Evolutionary conservation across 2,888 invertebrate species (phyloP).

Genomic region (Scaptomyza tumidula): DNA sequence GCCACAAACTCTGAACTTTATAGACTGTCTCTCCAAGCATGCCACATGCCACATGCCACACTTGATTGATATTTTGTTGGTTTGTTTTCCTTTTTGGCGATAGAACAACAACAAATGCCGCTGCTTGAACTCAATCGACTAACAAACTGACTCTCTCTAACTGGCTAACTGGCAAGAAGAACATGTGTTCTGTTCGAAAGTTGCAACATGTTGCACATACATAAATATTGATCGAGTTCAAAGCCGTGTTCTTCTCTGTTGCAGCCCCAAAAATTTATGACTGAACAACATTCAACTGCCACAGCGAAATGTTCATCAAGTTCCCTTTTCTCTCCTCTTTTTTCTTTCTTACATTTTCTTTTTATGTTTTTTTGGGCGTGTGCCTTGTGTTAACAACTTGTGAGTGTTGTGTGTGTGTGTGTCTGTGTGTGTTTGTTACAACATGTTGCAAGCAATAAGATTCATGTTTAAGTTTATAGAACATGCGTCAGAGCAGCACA

Average conservation of each 20-base stretch:
- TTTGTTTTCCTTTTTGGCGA: constrained; percentile 52
- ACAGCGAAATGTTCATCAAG: constrained; percentile 45
- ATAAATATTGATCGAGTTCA: constrained; percentile 70
- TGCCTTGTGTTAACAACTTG: constrained; percentile 19
- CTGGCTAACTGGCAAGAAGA: neutral
- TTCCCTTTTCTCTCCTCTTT: constrained; percentile 13
- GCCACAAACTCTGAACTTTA: constrained; percentile 76
- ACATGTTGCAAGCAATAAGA: constrained; percentile 26
- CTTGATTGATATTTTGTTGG: constrained; percentile 69
- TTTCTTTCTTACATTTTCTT: constrained; percentile 1
- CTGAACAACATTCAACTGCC: constrained; percentile 41
- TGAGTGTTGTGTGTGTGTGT: neutral
- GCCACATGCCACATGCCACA: constrained; percentile 43
- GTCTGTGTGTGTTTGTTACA: constrained; percentile 13
- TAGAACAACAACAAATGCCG: constrained; percentile 68
- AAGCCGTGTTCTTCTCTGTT: constrained; percentile 49
- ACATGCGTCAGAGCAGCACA: neutral
- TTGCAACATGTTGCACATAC: constrained; percentile 71
- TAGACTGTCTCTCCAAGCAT: constrained; percentile 58
- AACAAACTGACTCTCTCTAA: no score
- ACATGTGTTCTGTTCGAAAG: constrained; percentile 10
- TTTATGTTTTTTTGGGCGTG: constrained; percentile 63
- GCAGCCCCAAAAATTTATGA: constrained; percentile 65
- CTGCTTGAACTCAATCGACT: constrained; percentile 27
- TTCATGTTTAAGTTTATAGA: neutral